These are phyloP conservation scores for Sebastes miniatus DNA, from an alignment of 2,797 vertebrate genomes.

Conservation along the genomic window DNA sequence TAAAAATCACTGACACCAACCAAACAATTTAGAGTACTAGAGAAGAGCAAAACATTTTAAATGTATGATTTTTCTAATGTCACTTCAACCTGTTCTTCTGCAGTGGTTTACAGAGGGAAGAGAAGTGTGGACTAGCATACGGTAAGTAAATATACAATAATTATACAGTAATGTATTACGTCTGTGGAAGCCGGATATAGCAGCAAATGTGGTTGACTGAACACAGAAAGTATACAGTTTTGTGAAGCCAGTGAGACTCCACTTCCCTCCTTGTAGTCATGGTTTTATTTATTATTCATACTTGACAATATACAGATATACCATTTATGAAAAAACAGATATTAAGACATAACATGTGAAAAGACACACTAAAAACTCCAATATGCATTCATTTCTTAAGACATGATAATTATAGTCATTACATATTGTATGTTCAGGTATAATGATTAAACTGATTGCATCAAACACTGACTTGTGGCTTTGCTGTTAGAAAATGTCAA, in stretches of 20 bases:
- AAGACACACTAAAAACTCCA: not conserved
- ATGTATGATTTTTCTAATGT: not conserved
- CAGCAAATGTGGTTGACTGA: not conserved
- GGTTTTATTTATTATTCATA: not conserved
- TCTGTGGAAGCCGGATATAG: not conserved
- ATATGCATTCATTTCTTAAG: not conserved
- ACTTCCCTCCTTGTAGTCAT: not conserved
- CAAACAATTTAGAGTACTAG: not conserved
- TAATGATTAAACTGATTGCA: not conserved
- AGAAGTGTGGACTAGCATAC: slow-evolving; percentile 80
- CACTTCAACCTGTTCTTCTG: slow-evolving; percentile 39
- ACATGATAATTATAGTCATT: not conserved
- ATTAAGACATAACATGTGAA: not conserved
- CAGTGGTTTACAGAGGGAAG: slow-evolving; percentile 93
- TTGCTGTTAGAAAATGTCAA: not conserved
- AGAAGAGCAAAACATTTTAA: not conserved
- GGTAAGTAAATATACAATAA: slow-evolving; percentile 33
- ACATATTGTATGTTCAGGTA: not conserved
- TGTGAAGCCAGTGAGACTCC: not conserved
- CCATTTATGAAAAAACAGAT: not conserved
- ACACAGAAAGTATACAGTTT: not conserved
- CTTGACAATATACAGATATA: not conserved
- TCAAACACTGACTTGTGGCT: not conserved
- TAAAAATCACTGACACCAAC: not conserved
- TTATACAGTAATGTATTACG: not conserved